phyloP scores from a whole-genome alignment of 2,113 vertebrate genomes.

The Halichoerus grypus region DNA sequence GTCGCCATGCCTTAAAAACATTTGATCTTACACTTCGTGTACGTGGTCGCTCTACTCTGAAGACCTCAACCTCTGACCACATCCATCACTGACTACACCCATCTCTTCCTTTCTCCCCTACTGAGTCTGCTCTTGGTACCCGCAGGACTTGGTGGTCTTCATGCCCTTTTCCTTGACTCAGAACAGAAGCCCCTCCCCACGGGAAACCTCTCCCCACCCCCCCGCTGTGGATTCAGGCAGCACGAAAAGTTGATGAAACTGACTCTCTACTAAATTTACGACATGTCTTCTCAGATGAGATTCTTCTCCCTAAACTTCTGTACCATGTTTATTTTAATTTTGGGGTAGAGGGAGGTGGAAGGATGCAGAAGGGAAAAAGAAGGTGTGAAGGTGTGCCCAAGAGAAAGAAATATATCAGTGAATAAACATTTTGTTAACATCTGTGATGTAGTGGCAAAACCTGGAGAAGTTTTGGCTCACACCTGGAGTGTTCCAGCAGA shows the following conservation, averaged over 20 bases:
- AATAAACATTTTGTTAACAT: slow-evolving; percentile 12
- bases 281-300: neutral
- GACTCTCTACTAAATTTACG: neutral
- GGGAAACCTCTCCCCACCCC: neutral
- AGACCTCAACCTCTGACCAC: neutral
- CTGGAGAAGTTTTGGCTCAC: neutral
- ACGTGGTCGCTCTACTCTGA: neutral
- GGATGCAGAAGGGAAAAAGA: neutral
- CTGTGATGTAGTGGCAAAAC: neutral
- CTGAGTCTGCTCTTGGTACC: neutral
- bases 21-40: neutral
- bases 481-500: neutral
- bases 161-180: neutral
- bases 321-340: slow-evolving; percentile 32
- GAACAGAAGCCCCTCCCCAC: neutral
- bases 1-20: neutral
- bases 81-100: neutral
- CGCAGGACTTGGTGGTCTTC: neutral
- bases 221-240: neutral
- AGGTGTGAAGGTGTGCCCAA: neutral
- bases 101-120: neutral
- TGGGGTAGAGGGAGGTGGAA: neutral
- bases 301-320: slow-evolving; percentile 13
- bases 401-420: neutral
- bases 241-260: neutral